phyloP scores from a whole-genome alignment of 2,113 vertebrate genomes.

The Vicugna pacos region DNA sequence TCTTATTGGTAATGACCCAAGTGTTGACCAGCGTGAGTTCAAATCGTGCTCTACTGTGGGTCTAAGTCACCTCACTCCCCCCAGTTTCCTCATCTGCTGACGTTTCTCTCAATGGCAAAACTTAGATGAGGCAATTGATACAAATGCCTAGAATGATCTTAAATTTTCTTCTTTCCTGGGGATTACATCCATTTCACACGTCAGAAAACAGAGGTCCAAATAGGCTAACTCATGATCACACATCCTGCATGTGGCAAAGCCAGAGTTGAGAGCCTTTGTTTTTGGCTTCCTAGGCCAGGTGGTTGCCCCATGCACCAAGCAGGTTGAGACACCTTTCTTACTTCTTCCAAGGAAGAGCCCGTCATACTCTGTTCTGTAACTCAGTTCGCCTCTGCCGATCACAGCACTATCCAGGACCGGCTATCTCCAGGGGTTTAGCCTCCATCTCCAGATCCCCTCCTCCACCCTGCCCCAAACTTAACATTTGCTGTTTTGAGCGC shows the following conservation, averaged over 20 bases:
- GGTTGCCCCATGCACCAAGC: background rate
- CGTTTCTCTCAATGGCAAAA: background rate
- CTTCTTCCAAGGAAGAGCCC: background rate
- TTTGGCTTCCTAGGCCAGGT: background rate
- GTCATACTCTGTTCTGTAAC: background rate
- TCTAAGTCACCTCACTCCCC: background rate
- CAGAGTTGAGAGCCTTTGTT: background rate
- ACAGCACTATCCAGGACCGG: background rate
- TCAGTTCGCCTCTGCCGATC: background rate
- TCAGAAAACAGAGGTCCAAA: background rate
- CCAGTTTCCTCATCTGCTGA: background rate
- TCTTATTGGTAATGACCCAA: background rate
- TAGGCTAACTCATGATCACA: background rate
- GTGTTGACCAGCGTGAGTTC: background rate
- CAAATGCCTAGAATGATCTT: background rate
- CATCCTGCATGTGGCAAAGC: background rate
- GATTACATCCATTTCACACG: background rate
- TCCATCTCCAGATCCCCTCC: background rate
- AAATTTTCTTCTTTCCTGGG: background rate
- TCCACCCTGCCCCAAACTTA: background rate
- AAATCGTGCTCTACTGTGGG: background rate
- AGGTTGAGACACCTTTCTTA: background rate
- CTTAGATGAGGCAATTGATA: background rate
- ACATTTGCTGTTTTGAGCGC: background rate
- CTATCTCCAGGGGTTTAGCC: background rate